phyloP scores from a whole-genome alignment of 2,113 vertebrate genomes.

The Oryzias curvinotus region DNA sequence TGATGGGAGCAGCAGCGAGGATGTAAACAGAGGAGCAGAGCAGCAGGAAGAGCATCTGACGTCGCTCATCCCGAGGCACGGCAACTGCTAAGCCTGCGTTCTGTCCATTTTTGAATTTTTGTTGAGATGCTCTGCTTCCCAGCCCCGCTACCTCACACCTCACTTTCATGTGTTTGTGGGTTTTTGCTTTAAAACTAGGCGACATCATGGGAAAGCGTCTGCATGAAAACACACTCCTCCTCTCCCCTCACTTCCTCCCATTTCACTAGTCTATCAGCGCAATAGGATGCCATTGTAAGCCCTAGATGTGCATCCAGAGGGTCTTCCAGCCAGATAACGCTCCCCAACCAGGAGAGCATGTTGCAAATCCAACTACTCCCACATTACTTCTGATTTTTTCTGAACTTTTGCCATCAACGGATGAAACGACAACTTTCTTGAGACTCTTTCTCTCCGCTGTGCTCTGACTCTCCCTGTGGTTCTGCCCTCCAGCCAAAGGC shows the following conservation, averaged over 20 bases:
- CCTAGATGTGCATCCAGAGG: constrained; percentile 28
- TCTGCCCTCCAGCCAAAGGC: constrained; percentile 69
- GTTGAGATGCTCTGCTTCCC: constrained; percentile 39
- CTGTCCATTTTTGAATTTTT: constrained; percentile 11
- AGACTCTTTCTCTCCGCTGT: not conserved
- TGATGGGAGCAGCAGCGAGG: constrained; percentile 51
- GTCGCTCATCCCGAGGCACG: constrained; percentile 32
- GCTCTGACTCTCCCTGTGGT: not conserved
- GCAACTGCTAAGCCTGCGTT: constrained; percentile 37
- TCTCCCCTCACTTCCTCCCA: constrained; percentile 50
- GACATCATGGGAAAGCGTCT: constrained; percentile 44
- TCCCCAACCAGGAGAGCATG: not conserved
- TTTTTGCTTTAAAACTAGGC: constrained; percentile 44
- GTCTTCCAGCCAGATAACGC: not conserved
- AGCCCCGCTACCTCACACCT: constrained; percentile 46
- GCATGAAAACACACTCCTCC: constrained; percentile 46
- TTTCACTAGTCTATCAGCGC: constrained; percentile 50
- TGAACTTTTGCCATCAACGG: no score
- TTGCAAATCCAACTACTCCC: no score
- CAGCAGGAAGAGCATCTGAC: constrained; percentile 44
- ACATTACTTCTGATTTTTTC: no score
- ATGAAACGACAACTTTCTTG: no score
- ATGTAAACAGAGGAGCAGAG: constrained; percentile 70
- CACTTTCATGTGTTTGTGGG: constrained; percentile 66
- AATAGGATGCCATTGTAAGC: constrained; percentile 60